phyloP scores from a whole-genome alignment of 2,113 vertebrate species.

The Nycticebus coucang region DNA sequence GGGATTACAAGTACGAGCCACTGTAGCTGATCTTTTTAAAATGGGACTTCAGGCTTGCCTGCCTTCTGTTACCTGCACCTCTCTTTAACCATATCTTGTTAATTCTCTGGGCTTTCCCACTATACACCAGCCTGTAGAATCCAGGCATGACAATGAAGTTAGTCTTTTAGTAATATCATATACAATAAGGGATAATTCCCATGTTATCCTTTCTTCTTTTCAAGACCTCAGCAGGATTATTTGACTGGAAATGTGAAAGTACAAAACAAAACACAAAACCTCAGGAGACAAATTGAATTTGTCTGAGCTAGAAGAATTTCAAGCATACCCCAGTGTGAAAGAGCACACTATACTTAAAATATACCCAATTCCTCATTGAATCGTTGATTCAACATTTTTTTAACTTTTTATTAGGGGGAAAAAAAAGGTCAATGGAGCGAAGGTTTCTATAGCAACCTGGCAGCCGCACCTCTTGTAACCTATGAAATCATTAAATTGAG shows the following conservation, averaged over 20 bases:
- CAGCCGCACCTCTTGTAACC: slow-evolving; percentile 83
- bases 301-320: slow-evolving; percentile 14
- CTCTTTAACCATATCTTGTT: not conserved
- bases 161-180: not conserved
- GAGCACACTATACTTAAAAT: slow-evolving; percentile 42
- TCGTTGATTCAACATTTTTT: slow-evolving; percentile 52
- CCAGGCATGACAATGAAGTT: not conserved
- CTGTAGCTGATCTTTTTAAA: not conserved
- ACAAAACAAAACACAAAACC: not conserved
- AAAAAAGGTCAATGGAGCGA: slow-evolving; percentile 83
- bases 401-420: slow-evolving; percentile 29
- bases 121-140: not conserved
- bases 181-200: not conserved
- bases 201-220: not conserved
- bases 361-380: slow-evolving; percentile 2
- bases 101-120: not conserved
- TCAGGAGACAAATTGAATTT: slow-evolving; percentile 32
- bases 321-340: not conserved
- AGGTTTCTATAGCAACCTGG: slow-evolving; percentile 82
- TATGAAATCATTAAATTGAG: slow-evolving; percentile 82
- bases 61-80: not conserved
- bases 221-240: not conserved
- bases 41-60: not conserved
- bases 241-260: slow-evolving; percentile 29
- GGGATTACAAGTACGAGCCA: too few relatives aligned